Base-by-base conservation (phyloP, 2,888 invertebrate genomes). In the Empis livida region DNA sequence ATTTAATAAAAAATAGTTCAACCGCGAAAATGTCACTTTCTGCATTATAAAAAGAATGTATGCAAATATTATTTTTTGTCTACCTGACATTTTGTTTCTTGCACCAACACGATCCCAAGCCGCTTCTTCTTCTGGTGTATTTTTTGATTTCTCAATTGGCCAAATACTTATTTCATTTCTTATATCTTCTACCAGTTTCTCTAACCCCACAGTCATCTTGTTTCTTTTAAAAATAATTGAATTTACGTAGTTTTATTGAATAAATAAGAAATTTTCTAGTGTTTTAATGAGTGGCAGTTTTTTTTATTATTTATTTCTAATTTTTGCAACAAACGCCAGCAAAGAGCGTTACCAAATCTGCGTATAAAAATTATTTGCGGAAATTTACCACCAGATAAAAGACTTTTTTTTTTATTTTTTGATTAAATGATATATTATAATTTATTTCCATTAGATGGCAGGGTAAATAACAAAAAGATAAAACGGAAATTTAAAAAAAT, bases 31-130 rank as follows among this genome's bases (percentile, higher is more conserved):
- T 32, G 3, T 13, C 32, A 10, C 4, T 10, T n/a, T n/a, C n/a
- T n/a, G n/a, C n/a, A n/a, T n/a, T n/a, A n/a, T n/a, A 20, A 20
- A 20, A 20, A 20, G 20, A 20, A 20, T 20, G 6, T n/a, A 20
- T 20, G 6, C 20, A 20, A 20, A n/a, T 6, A 20, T n/a, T 5
- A 8, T 27, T 27, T 27, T 13, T 13, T 35, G n/a, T 45, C 46
- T 53, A 62, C 62, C 59, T 3, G 67, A 63, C 27, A 68, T 57
- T 53, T 64, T 66, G 49, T 67, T 67, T 39, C 63, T 64, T 35
- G 61, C 61, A 1, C 64, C 67, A 20, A 68, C 63, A 53, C 64
- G 60, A 32, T 57, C 51, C 67, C 67, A 68, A 44, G 67, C 67
- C 16, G 63, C 63, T 41, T 66, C 66, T 44, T 62, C 58, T 45